A percentile compares a stretch with the other conserved stretches of the same genome.
These are phyloP conservation scores for Colius striatus DNA, from an alignment of 2,113 vertebrate genomes.

Conservation along the genomic window DNA sequence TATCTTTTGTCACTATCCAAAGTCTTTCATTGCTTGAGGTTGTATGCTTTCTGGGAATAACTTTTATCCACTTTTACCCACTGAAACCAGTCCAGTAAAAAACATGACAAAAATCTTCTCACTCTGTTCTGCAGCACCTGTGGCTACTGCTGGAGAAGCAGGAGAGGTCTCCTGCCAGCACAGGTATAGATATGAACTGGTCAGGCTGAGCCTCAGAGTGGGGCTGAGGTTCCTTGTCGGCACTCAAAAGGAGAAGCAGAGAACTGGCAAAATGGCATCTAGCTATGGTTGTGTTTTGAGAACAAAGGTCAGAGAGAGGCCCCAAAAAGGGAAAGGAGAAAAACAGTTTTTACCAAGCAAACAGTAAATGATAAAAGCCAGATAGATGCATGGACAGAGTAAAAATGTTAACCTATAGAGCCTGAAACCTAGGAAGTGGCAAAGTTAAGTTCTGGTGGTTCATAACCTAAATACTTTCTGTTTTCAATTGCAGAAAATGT, in stretches of 20 bases:
- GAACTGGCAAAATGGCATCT: background rate
- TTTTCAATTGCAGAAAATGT: background rate
- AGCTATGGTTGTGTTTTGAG: background rate
- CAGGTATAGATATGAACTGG: background rate
- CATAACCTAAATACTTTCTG: background rate
- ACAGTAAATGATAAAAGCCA: background rate
- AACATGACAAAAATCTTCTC: background rate
- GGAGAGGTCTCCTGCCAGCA: background rate
- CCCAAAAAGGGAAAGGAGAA: background rate
- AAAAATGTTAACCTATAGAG: background rate
- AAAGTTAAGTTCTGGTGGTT: background rate
- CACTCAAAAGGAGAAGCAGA: background rate
- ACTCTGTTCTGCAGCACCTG: background rate
- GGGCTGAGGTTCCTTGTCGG: background rate
- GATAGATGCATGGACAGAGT: background rate
- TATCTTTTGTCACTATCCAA: background rate
- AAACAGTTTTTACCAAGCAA: background rate
- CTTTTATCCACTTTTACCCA: slow-evolving; percentile 1
- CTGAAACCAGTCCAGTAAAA: slow-evolving; percentile 24
- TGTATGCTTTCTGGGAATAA: slow-evolving; percentile 9
- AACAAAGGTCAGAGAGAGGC: background rate
- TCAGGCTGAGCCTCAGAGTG: background rate
- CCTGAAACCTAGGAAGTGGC: background rate
- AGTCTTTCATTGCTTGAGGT: background rate
- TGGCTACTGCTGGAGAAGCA: background rate